These are phyloP conservation scores for Leucopternis melanops DNA, from an alignment of 2,113 vertebrate species.

Conservation along the genomic window DNA sequence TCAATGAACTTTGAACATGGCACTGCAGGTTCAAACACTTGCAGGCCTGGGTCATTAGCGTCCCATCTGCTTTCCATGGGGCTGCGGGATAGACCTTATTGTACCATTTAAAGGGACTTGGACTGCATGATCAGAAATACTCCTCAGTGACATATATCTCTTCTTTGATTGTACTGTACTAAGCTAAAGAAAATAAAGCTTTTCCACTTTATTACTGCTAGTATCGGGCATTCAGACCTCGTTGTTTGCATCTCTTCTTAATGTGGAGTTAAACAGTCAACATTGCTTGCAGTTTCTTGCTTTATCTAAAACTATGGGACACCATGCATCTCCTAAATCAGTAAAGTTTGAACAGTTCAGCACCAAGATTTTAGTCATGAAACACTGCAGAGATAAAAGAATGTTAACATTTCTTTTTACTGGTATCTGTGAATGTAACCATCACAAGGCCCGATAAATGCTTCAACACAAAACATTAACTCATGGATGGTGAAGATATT, in stretches of 20 bases:
- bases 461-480: background rate
- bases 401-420: background rate
- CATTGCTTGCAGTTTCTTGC: background rate
- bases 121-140: background rate
- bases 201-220: background rate
- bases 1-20: background rate
- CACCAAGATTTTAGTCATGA: background rate
- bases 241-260: background rate
- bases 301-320: background rate
- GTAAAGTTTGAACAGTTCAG: background rate
- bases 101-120: background rate
- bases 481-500: background rate
- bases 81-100: background rate
- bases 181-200: background rate
- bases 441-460: background rate
- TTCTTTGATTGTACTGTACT: background rate
- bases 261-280: background rate
- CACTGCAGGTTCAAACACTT: background rate
- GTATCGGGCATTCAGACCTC: fast-evolving
- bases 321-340: background rate
- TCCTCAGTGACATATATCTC: background rate
- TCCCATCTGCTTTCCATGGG: background rate
- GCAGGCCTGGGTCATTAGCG: background rate
- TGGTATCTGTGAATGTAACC: background rate
- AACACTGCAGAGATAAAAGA: background rate